Percentiles rank a stretch among this genome's conserved stretches.
These are phyloP conservation scores for Amazona ochrocephala DNA, from an alignment of 2,797 vertebrate species.

Conservation along the genomic window DNA sequence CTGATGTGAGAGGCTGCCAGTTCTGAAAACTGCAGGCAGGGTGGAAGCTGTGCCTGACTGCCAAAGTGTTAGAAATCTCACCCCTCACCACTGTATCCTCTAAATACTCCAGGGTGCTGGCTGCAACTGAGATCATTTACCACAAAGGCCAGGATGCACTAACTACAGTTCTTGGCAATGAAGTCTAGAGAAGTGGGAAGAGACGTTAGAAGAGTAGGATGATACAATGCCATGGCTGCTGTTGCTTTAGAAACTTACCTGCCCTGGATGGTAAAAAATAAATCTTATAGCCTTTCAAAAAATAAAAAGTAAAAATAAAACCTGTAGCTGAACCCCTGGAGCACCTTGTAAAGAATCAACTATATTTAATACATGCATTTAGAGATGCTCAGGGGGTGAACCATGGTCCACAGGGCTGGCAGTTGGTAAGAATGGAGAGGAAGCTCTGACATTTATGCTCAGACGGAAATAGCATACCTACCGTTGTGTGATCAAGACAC, in stretches of 20 bases:
- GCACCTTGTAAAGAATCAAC: background rate
- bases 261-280: background rate
- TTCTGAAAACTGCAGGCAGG: background rate
- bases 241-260: conserved; percentile 29
- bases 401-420: background rate
- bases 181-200: background rate
- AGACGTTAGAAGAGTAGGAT: background rate
- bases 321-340: background rate
- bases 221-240: background rate
- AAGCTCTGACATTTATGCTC: background rate
- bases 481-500: background rate
- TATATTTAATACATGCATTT: background rate
- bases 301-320: background rate
- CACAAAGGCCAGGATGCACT: background rate
- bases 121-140: background rate
- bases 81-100: background rate
- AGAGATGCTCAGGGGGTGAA: background rate
- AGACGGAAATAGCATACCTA: background rate
- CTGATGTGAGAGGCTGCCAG: background rate
- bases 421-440: background rate
- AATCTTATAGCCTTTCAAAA: background rate
- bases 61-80: background rate
- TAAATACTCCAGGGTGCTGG: background rate
- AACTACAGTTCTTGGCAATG: background rate
- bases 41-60: background rate